Evolutionary conservation across 1,140 invertebrate genomes (phyloP).

Genomic region (Phymorhynchus buccinoides): DNA sequence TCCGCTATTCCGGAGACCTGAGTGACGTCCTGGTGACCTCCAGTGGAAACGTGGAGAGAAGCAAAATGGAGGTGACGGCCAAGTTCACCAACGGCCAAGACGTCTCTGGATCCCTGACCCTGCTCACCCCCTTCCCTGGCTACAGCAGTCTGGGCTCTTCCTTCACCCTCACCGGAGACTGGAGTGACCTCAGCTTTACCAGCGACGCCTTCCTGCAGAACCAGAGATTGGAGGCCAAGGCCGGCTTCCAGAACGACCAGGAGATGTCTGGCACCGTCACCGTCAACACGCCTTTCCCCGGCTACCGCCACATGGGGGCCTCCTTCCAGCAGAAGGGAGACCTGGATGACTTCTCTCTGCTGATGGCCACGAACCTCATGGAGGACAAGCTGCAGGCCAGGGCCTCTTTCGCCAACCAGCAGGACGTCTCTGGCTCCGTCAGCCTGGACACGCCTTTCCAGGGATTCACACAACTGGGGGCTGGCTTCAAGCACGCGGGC

Average conservation of each 20-base stretch:
- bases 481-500: slow-evolving; percentile 35
- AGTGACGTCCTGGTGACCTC: background rate
- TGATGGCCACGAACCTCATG: slow-evolving; percentile 18
- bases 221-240: background rate
- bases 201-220: background rate
- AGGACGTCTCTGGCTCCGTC: background rate
- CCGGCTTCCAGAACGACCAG: background rate
- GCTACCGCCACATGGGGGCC: slow-evolving; percentile 4
- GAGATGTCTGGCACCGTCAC: slow-evolving; percentile 7
- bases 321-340: slow-evolving; percentile 5
- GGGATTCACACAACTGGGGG: slow-evolving; percentile 27
- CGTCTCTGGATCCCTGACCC: background rate
- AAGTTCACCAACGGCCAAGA: slow-evolving; percentile 6
- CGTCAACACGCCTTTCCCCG: slow-evolving; percentile 23
- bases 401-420: background rate
- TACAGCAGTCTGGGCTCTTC: slow-evolving; percentile 24
- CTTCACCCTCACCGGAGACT: slow-evolving; percentile 10
- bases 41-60: background rate
- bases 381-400: background rate
- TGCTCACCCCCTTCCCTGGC: slow-evolving; percentile 22
- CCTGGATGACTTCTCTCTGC: background rate
- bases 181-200: too few species aligned
- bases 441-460: slow-evolving; percentile 26
- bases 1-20: slow-evolving; percentile 5
- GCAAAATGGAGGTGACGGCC: background rate